Evolutionary conservation across 2,113 vertebrate genomes (phyloP), one percentile per base, ranked within the genome.

Genomic region (Noturus placidus): DNA sequence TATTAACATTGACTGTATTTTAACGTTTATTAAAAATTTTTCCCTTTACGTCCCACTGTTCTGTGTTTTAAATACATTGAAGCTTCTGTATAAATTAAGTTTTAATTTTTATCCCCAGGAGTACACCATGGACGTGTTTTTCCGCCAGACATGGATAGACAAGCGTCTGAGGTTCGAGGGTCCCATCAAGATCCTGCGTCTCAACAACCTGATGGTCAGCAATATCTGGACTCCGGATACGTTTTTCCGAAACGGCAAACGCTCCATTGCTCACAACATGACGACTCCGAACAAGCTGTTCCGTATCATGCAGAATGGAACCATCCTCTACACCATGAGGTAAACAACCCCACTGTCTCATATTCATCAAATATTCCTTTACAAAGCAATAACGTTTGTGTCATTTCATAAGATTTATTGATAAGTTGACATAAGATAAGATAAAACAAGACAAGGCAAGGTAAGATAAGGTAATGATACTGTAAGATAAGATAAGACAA

Each of bases 281-380:
- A 96, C 96, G 91, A 96, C 95, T 83, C 96, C 96, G 87, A 96
- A 96, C 95, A 96, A 96, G 95, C 95, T 96, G 94, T 96, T 96
- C 83, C 94, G 96, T 88, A 96, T 96, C 95, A 96, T 96, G 95
- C 95, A 96, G 93, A 96, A 96, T 91, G 96, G 96, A 94, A 96
- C 96, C 70, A 94, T 96, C 92, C 95, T 96, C 89, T 96, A 96
- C 95, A 96, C 96, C 91, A 96, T 96, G 96, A 96, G 96, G 96
- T 96, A 92, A 89, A 20, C 6, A 35, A 17, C 27, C 17, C 3
- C 11, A 15, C 3, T 2, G 13, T 15, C 25, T 15, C 25, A 54
- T 27, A 6, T 2, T 3, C 25, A 5, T 11, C 46, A 54, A 0
- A 78, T 22, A 54, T 14, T 19, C 25, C 8, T 15, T 0, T 7